Percentiles rank a stretch among this genome's conserved stretches.
phyloP scores from a whole-genome alignment of 1,140 invertebrate genomes.

The Pachyrhynchus sulphureomaculatus region DNA sequence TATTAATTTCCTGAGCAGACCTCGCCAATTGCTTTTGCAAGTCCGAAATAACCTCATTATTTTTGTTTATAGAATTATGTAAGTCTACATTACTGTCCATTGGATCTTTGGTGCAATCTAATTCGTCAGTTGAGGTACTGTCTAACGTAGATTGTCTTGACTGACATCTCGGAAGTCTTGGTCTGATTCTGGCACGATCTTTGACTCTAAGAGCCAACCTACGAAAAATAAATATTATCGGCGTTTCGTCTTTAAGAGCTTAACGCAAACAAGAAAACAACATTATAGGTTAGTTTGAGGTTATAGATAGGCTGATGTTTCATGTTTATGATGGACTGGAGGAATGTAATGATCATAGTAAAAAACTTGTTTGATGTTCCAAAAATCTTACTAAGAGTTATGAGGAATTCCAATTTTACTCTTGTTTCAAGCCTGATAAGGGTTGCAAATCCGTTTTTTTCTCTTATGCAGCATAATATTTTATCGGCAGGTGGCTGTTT shows the following conservation, averaged over 20 bases:
- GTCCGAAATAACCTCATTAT: constrained; percentile 68
- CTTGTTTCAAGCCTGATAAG: too few species aligned
- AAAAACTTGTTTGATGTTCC: too few species aligned
- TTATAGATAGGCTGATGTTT: background rate
- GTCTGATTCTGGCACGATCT: constrained; percentile 67
- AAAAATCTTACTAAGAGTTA: too few species aligned
- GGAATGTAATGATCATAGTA: constrained; percentile 57
- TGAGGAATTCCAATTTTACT: too few species aligned
- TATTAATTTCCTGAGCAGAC: constrained; percentile 42
- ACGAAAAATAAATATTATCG: background rate
- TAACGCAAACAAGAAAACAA: too few species aligned
- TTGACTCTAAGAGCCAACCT: constrained; percentile 61
- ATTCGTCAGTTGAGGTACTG: constrained; percentile 63
- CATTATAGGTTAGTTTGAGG: too few species aligned
- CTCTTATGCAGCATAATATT: too few species aligned
- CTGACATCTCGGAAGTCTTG: constrained; percentile 64
- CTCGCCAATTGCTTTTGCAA: constrained; percentile 69
- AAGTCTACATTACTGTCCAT: constrained; percentile 21
- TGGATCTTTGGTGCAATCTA: constrained; percentile 51
- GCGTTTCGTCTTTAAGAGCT: background rate
- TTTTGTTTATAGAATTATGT: constrained; percentile 51
- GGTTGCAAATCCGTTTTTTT: too few species aligned
- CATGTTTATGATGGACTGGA: background rate
- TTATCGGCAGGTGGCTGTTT: too few species aligned
- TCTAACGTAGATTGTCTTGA: constrained; percentile 68